These are phyloP conservation scores for Cololabis saira DNA, from an alignment of 2,113 vertebrate genomes.

Conservation along the genomic window DNA sequence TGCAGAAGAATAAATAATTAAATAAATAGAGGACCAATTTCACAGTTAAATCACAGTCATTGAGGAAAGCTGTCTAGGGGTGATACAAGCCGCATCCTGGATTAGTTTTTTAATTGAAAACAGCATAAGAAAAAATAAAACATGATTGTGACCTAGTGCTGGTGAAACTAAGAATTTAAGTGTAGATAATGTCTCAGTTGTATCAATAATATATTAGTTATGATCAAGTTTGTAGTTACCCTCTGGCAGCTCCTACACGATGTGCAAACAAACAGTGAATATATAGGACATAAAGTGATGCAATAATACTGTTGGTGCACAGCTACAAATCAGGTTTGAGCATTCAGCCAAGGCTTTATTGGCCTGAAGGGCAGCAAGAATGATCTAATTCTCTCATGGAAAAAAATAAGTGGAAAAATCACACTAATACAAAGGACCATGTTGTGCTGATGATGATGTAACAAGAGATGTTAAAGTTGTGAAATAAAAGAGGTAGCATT, in stretches of 20 bases:
- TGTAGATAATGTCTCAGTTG: background rate
- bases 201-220: background rate
- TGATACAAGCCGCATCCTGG: too few species aligned
- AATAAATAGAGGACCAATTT: too few species aligned
- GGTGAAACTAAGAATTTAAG: too few species aligned
- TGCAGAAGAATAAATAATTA: too few species aligned
- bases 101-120: too few species aligned
- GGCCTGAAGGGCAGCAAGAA: background rate
- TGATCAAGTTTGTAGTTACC: background rate
- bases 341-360: background rate
- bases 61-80: too few species aligned
- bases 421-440: background rate
- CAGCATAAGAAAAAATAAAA: too few species aligned
- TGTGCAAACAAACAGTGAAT: background rate
- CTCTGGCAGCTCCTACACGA: background rate
- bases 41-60: too few species aligned
- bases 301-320: background rate
- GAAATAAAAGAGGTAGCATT: background rate
- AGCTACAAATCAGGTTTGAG: background rate
- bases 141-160: too few species aligned
- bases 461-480: background rate
- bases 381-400: background rate
- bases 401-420: background rate
- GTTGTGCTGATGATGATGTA: background rate
- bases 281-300: background rate